Base-by-base conservation (phyloP, 2,888 invertebrate species). In the Drosophila parthenogenetica region DNA sequence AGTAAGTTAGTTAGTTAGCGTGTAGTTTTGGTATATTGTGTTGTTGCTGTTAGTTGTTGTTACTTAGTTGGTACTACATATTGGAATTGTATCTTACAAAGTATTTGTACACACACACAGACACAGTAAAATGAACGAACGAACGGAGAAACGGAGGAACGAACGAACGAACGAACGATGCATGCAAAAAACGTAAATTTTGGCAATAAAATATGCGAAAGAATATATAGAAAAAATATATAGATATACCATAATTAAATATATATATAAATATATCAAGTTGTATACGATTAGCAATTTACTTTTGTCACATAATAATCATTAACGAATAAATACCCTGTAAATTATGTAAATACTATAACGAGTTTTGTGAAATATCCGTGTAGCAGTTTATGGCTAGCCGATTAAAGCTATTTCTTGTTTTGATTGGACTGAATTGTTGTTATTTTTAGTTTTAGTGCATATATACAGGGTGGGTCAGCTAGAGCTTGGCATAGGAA, bases 71-170 rank as follows among this genome's bases (percentile, higher is more conserved):
- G 40, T 63, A 63, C 58, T 79, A 84, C 69, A 76, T 78, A 78
- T 78, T 79, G 77, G 65, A 83, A 86, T 73, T 76, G 68, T 90
- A 90, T 90, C 90, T 90, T 90, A 90, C 90, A 90, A 90, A 90
- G 90, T 90, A 81, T 77, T 72, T 69, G 68, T 66, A 83, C 81
- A 84, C 83, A 82, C 82, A 83, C 83, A 84, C 76, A 86, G 87
- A 87, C 87, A 84, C 84, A 86, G 87, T 84, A 72, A 86, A 84
- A 86, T 84, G 87, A 83, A 83, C 62, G 79, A 79, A 76, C 74
- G 79, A 83, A 81, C 83, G 83, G 29, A 62, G 40, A 63, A 77
- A 59, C 59, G 59, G 69, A 75, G 72, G 14, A 55, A 55, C 57
- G 73, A 74, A 77, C 67, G 81, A 79, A 76, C 74, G 79, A 80